Percentiles rank a stretch among this genome's conserved stretches.
Evolutionary conservation across 1,140 invertebrate genomes (phyloP).

Genomic region (Halictus rubicundus): DNA sequence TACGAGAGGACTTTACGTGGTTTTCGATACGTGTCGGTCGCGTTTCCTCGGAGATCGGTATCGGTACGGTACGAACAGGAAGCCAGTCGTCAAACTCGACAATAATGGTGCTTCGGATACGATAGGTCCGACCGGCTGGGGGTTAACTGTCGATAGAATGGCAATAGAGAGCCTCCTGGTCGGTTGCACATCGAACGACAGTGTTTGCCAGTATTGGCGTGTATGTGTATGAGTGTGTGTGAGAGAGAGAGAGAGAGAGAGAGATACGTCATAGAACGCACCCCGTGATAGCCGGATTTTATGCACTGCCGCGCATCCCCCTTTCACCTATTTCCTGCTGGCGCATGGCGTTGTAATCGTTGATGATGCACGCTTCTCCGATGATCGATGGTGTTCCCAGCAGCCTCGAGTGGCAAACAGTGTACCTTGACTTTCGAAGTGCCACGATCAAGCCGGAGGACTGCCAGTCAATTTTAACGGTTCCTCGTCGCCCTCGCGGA

Average conservation of each 20-base stretch:
- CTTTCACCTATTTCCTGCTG: conserved; percentile 43
- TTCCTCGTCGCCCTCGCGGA: too few relatives aligned
- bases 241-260: too few relatives aligned
- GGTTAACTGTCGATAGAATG: conserved; percentile 9
- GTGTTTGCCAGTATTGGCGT: neutral
- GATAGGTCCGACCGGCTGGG: neutral
- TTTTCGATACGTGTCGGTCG: neutral
- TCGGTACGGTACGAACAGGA: neutral
- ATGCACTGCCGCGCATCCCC: conserved; percentile 55
- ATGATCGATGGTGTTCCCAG: conserved; percentile 43
- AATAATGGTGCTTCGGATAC: neutral
- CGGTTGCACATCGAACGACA: conserved; percentile 33
- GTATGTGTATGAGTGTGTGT: too few relatives aligned
- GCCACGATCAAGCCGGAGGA: neutral
- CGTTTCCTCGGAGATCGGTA: neutral
- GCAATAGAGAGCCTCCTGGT: conserved; percentile 3
- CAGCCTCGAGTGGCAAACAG: neutral
- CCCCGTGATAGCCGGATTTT: conserved; percentile 58
- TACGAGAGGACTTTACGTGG: neutral
- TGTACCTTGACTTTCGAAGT: neutral
- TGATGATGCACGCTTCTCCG: neutral
- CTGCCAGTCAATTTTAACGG: too few relatives aligned
- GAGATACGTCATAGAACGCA: conserved; percentile 8
- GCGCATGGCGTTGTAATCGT: conserved; percentile 15
- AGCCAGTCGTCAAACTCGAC: neutral